Percentiles rank a stretch among this genome's conserved stretches.
Conservation (phyloP, 1,140 invertebrate species). For the Drosophila mauritiana region DNA sequence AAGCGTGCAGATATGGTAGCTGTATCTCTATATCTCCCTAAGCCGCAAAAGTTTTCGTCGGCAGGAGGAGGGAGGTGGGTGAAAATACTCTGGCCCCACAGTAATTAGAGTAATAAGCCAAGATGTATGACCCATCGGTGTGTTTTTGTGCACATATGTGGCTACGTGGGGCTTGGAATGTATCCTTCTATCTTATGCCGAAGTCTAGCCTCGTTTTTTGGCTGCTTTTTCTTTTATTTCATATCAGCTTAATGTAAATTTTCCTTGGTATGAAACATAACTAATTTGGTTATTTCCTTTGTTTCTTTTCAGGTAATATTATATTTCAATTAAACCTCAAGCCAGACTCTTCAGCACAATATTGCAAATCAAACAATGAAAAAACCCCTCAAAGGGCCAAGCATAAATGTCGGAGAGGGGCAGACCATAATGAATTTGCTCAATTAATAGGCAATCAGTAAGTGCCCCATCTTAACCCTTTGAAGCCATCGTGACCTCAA, state of each 20-base stretch:
- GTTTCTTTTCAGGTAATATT: slow-evolving; percentile 69
- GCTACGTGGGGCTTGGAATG: slow-evolving; percentile 4
- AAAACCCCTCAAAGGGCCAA: slow-evolving; percentile 19
- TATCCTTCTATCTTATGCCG: not conserved
- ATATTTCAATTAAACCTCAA: not conserved
- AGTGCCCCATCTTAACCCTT: slow-evolving; percentile 14
- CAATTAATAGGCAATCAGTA: slow-evolving; percentile 66
- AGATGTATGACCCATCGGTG: slow-evolving; percentile 40
- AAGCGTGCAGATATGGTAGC: slow-evolving; percentile 19
- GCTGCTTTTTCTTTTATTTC: not conserved
- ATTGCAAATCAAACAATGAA: slow-evolving; percentile 14
- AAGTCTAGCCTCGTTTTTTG: slow-evolving; percentile 15
- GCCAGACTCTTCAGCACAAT: slow-evolving; percentile 9
- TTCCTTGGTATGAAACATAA: not conserved
- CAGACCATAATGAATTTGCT: slow-evolving; percentile 23
- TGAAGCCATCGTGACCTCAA: slow-evolving; percentile 9
- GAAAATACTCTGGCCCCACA: slow-evolving; percentile 36
- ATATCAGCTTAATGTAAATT: slow-evolving; percentile 4
- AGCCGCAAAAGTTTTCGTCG: slow-evolving; percentile 63
- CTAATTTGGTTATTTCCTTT: slow-evolving; percentile 27
- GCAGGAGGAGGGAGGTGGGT: slow-evolving; percentile 1
- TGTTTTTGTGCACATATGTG: slow-evolving; percentile 9
- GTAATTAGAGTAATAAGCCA: slow-evolving; percentile 82
- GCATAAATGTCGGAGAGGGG: not conserved
- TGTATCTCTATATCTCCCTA: slow-evolving; percentile 54